Evolutionary conservation across 1,140 invertebrate species (phyloP), one percentile per base, ranked within the genome.

Genomic region (Drosophila ogumai): DNA sequence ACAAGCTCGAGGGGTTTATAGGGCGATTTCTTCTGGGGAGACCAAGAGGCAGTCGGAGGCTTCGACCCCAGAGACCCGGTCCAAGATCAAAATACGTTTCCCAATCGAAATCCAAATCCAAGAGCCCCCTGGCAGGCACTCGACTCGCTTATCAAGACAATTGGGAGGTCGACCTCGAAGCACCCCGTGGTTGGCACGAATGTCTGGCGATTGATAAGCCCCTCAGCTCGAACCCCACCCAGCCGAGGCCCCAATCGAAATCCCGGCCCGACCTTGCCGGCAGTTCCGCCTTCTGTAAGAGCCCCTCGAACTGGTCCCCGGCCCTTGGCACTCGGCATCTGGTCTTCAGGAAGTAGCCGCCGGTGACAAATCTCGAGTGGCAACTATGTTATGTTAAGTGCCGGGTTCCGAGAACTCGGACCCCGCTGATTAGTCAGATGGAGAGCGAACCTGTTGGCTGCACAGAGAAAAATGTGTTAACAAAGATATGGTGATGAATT

Each of bases 141-240:
- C 49, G 38, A 34, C 1, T 38, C 59, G 46, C 61, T 87, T 82
- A 87, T 87, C 82, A 75, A 66, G 32, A 68, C 52, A 86, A 69
- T 57, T 88, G 76, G 88, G 75, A 76, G 60, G 75, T 74, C 79
- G 76, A 87, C 82, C 84, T 87, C 69, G 85, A 85, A 72, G 50
- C 15, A 41, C 67, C 66, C 50, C 57, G 58, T 41, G 59, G 64
- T 52, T 75, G 68, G 66, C 68, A 72, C 81, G 40, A 76, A 76
- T 59, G 74, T 67, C 68, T 71, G 79, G 31, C 50, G 36, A 68
- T 52, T 69, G 75, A 78, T 78, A 78, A 78, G 75, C 31, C 34
- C 13, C 47, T 17, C 34, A 17, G 10, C 61, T 46, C 49, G 22
- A n/a, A n/a, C 36, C 10, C 49, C 54, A 50, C 61, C 55, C 65